Conservation (phyloP, 2,113 vertebrate genomes). For the Hystrix brachyura region DNA sequence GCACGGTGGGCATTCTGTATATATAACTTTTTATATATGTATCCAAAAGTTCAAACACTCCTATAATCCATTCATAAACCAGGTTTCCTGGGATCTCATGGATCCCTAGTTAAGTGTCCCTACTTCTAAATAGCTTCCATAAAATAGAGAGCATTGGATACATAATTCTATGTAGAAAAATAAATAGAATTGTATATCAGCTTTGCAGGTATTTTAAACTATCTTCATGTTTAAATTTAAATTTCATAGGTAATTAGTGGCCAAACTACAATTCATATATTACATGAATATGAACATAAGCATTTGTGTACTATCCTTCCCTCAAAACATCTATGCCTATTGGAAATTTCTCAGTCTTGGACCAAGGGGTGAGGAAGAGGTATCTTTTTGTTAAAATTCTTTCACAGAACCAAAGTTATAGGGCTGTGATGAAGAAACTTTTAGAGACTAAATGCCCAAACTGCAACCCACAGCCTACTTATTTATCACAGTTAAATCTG, state of each 20-base stretch:
- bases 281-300: background rate
- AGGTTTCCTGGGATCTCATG: background rate
- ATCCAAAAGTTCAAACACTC: background rate
- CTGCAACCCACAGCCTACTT: background rate
- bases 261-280: background rate
- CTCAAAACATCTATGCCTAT: background rate
- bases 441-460: background rate
- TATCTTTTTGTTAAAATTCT: background rate
- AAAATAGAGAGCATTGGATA: background rate
- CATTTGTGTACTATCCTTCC: background rate
- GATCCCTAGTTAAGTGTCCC: background rate
- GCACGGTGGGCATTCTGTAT: background rate
- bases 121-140: background rate
- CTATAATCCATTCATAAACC: background rate
- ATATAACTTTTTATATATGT: background rate
- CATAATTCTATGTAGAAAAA: background rate
- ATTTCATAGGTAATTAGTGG: background rate
- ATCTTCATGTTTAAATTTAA: background rate
- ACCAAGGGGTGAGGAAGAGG: background rate
- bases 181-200: background rate
- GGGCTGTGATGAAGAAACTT: background rate
- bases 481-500: background rate
- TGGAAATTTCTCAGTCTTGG: background rate
- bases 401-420: background rate
- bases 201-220: slow-evolving; percentile 34